phyloP scores from a whole-genome alignment of 92 coral and sea anemone species.

The Palythoa caribaeorum region DNA sequence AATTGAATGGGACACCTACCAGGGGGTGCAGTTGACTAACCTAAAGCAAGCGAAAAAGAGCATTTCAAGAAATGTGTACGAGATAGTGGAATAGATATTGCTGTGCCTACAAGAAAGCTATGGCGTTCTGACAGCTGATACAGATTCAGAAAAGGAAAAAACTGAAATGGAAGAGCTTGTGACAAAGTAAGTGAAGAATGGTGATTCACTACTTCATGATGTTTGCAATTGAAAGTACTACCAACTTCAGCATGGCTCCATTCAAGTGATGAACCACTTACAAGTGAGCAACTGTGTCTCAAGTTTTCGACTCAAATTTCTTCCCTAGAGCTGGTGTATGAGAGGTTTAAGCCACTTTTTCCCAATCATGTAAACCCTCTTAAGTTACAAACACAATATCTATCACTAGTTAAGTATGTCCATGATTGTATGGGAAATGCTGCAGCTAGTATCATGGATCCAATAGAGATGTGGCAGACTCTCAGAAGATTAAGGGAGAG shows the following conservation, averaged over 20 bases:
- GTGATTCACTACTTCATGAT: not conserved
- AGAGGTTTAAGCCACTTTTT: slow-evolving; percentile 11
- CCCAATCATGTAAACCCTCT: slow-evolving; percentile 5
- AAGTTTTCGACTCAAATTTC: not conserved
- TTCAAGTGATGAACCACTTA: slow-evolving; percentile 25
- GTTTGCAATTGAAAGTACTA: not conserved
- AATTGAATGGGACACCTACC: slow-evolving; percentile 4
- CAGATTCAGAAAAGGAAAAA: slow-evolving; percentile 6
- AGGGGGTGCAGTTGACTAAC: not conserved
- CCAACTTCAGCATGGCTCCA: slow-evolving; percentile 6
- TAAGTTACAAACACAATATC: not conserved
- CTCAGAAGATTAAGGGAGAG: slow-evolving; percentile 15
- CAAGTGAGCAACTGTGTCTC: not conserved
- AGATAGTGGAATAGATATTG: slow-evolving; percentile 17
- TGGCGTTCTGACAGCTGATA: slow-evolving; percentile 35
- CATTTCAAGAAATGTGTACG: not conserved
- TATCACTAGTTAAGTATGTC: slow-evolving; percentile 1
- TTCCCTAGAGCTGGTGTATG: not conserved
- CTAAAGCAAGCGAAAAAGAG: slow-evolving; percentile 16
- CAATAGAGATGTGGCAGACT: not conserved
- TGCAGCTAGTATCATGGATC: slow-evolving; percentile 1
- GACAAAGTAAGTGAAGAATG: slow-evolving; percentile 12
- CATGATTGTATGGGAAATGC: slow-evolving; percentile 4
- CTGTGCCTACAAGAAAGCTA: not conserved
- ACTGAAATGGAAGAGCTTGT: slow-evolving; percentile 11